Conservation (phyloP, 2,113 vertebrate genomes). For the Cavia aperea region DNA sequence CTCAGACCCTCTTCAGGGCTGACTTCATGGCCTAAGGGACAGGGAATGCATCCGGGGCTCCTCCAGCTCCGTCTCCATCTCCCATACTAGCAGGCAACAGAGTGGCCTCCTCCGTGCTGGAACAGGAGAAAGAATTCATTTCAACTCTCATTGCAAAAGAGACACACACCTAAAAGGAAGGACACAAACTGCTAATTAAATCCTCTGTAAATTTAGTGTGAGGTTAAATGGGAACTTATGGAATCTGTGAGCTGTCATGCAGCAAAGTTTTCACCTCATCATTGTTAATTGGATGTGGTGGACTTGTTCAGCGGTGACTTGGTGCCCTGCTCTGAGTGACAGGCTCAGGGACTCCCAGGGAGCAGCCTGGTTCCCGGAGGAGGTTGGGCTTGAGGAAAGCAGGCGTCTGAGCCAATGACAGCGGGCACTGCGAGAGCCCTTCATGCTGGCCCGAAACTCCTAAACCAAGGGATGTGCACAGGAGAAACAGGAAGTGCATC, state of each 20-base stretch:
- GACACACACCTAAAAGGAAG: conserved; percentile 26
- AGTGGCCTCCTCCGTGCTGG: not conserved
- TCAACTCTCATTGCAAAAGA: not conserved
- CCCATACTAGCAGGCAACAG: not conserved
- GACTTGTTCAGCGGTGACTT: not conserved
- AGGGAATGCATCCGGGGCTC: not conserved
- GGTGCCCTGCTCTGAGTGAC: not conserved
- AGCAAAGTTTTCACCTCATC: accelerated
- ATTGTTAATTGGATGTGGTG: not conserved
- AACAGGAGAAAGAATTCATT: not conserved
- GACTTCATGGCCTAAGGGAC: too few relatives aligned
- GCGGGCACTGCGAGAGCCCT: accelerated
- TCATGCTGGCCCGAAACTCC: accelerated
- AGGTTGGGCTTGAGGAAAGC: not conserved
- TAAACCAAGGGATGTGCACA: accelerated
- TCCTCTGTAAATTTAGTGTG: conserved; percentile 63
- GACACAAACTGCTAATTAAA: conserved; percentile 62
- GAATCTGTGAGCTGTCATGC: not conserved
- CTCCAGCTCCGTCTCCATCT: not conserved
- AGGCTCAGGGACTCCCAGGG: accelerated
- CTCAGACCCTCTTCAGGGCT: not conserved
- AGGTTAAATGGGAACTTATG: not conserved
- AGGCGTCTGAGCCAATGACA: accelerated
- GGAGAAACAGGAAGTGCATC: too few relatives aligned
- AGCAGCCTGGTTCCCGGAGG: not conserved